Conservation (phyloP, 2,797 vertebrate genomes). For the Tympanoctomys barrerae region DNA sequence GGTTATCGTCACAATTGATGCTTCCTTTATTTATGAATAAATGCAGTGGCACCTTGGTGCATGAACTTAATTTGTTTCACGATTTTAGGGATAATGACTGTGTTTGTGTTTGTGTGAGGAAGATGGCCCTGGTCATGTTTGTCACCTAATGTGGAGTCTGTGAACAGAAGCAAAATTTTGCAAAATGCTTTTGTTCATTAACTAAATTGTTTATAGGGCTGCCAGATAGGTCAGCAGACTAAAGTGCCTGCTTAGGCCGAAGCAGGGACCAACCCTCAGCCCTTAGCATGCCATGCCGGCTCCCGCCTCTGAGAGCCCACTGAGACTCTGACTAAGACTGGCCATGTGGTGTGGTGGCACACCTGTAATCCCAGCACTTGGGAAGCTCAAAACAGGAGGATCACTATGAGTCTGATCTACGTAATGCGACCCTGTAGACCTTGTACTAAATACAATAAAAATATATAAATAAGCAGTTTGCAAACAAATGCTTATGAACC, state of each 20-base stretch:
- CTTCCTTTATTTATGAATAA: constrained; percentile 2
- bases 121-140: not conserved
- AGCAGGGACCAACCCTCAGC: no score
- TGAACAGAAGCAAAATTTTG: not conserved
- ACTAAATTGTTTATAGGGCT: not conserved
- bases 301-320: fast-evolving
- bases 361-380: no score
- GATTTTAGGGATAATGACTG: not conserved
- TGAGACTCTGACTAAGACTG: no score
- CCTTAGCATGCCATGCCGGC: no score
- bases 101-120: not conserved
- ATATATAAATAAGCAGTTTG: not conserved
- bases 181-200: not conserved
- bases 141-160: not conserved
- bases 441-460: no score
- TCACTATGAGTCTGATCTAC: no score
- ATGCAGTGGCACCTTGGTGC: not conserved
- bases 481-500: not conserved
- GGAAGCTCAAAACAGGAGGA: no score
- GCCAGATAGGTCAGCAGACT: no score
- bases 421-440: no score
- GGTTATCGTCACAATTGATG: not conserved
- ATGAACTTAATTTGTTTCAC: not conserved
- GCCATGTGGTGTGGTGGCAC: no score
- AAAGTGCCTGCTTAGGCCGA: no score